Evolutionary conservation across 2,113 vertebrate genomes (phyloP).

Genomic region (Ariopsis seemanni): DNA sequence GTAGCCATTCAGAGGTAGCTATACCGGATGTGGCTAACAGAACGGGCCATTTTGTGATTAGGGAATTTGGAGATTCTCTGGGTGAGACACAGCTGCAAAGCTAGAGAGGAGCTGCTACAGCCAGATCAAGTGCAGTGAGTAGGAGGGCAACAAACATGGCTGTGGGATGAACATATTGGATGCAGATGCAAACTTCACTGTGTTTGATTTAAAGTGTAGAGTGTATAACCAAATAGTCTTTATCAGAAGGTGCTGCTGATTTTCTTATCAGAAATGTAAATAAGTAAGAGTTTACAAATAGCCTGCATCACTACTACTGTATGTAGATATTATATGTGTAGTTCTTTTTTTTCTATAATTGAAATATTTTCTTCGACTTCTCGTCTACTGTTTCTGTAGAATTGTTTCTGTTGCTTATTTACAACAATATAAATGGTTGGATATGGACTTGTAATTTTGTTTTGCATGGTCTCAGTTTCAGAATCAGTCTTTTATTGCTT

Average conservation of each 20-base stretch:
- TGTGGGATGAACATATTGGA: conserved; percentile 29
- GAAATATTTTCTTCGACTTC: background rate
- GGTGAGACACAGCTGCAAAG: conserved; percentile 45
- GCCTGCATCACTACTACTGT: conserved; percentile 5
- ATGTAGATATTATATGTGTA: background rate
- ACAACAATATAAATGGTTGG: background rate
- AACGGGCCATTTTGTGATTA: conserved; percentile 14
- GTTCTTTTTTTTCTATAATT: background rate
- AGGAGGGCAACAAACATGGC: conserved; percentile 27
- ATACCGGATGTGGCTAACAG: conserved; percentile 18
- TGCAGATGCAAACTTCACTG: conserved; percentile 30
- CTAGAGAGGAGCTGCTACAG: conserved; percentile 27
- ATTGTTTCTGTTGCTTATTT: background rate
- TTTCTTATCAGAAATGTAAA: background rate
- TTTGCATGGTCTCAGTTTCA: conserved; percentile 15
- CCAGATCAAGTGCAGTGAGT: conserved; percentile 4
- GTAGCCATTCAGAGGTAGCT: conserved; percentile 23
- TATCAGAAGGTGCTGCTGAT: conserved; percentile 6
- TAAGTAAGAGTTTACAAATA: conserved; percentile 1
- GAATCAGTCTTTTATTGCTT: conserved; percentile 9
- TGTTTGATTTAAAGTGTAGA: conserved; percentile 1
- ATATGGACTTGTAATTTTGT: conserved; percentile 10
- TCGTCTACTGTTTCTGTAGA: background rate
- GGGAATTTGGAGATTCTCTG: conserved; percentile 29
- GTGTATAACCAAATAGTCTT: background rate